Evolutionary conservation across 2,888 invertebrate species (phyloP).

Genomic region (Malthinus seriepunctatus): DNA sequence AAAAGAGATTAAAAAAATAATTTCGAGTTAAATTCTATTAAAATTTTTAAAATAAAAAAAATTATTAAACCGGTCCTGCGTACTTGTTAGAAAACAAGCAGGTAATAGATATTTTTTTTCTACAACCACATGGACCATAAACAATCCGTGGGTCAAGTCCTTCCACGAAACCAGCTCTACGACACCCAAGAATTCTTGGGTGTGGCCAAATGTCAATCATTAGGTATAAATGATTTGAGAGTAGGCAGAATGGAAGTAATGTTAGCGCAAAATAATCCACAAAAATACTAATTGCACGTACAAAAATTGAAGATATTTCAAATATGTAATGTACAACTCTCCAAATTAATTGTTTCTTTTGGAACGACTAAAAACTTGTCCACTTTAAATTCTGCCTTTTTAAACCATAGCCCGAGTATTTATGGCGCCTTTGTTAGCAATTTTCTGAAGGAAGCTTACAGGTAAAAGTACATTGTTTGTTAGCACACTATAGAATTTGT

Average conservation of each 20-base stretch:
- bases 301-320: neutral
- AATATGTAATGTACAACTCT: neutral
- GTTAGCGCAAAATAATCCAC: too few species aligned
- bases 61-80: conserved; percentile 3
- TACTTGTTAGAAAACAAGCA: conserved; percentile 12
- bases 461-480: conserved; percentile 34
- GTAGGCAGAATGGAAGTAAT: too few species aligned
- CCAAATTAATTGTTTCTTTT: neutral
- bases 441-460: conserved; percentile 22
- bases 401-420: neutral
- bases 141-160: conserved; percentile 33
- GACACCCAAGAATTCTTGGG: conserved; percentile 34
- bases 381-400: neutral
- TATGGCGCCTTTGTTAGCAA: conserved; percentile 11
- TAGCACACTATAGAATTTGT: conserved; percentile 33
- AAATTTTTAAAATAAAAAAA: neutral
- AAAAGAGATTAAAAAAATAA: neutral
- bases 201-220: conserved; percentile 36
- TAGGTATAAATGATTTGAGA: conserved; percentile 8
- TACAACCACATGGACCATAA: conserved; percentile 34
- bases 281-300: too few species aligned
- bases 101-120: conserved; percentile 32
- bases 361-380: neutral
- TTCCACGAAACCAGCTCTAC: conserved; percentile 34
- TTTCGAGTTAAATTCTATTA: neutral